These are phyloP conservation scores for Anodontia alba DNA, from an alignment of 2,888 invertebrate genomes.

Conservation along the genomic window DNA sequence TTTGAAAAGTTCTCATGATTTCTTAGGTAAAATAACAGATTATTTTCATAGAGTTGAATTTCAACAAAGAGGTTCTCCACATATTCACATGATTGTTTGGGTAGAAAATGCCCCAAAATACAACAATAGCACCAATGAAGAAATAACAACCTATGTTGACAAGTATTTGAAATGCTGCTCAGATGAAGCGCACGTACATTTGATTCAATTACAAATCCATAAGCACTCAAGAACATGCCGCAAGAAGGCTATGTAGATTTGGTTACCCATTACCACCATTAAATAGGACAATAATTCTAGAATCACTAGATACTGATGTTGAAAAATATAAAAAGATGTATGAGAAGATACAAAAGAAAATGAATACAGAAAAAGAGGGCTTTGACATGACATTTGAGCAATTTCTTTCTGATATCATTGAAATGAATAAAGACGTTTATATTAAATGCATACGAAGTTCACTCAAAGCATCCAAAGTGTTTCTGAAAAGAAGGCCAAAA, in stretches of 20 bases:
- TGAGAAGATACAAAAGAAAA: neutral
- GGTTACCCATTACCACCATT: slow-evolving; percentile 51
- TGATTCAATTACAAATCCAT: no score
- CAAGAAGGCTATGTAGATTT: slow-evolving; percentile 37
- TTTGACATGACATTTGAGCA: slow-evolving; percentile 33
- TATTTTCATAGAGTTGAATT: no score
- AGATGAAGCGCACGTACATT: no score
- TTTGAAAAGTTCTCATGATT: no score
- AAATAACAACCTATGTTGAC: no score
- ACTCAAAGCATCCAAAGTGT: slow-evolving; percentile 45
- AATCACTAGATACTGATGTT: slow-evolving; percentile 37
- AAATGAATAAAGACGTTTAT: slow-evolving; percentile 41
- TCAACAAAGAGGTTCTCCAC: no score
- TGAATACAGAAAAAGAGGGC: slow-evolving; percentile 21
- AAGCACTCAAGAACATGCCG: slow-evolving; percentile 44
- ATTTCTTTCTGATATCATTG: slow-evolving; percentile 25
- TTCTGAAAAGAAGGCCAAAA: slow-evolving; percentile 43
- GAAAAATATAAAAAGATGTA: slow-evolving; percentile 24
- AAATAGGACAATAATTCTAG: slow-evolving; percentile 32
- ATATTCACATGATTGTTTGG: no score
- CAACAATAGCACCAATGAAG: no score
- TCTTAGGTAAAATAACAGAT: no score
- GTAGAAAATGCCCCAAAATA: no score
- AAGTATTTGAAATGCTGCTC: no score
- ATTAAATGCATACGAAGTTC: slow-evolving; percentile 31